A percentile compares a stretch with the other conserved stretches of the same genome.
Evolutionary conservation across 2,888 invertebrate species (phyloP).

Genomic region (Embidobia sp.): DNA sequence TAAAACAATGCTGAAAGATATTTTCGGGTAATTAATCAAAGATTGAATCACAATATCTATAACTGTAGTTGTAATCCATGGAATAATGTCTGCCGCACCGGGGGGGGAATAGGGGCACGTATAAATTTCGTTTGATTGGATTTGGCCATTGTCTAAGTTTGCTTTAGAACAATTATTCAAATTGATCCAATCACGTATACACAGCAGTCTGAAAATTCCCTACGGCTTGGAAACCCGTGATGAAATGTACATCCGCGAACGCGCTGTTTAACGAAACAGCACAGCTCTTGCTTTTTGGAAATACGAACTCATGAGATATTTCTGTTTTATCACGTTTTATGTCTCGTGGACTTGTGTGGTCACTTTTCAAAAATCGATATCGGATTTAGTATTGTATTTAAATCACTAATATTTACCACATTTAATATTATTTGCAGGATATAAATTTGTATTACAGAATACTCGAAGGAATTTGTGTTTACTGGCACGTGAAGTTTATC

Average conservation of each 20-base stretch:
- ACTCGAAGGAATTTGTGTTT: constrained; percentile 18
- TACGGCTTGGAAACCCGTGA: constrained; percentile 42
- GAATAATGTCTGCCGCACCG: constrained; percentile 31
- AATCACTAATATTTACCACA: constrained; percentile 8
- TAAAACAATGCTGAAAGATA: constrained; percentile 55
- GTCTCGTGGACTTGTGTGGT: too few species aligned
- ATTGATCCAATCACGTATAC: constrained; percentile 58
- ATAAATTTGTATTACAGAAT: constrained; percentile 2
- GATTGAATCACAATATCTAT: constrained; percentile 48
- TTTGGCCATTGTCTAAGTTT: constrained; percentile 63
- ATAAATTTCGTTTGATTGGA: constrained; percentile 61
- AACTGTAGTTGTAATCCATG: constrained; percentile 53
- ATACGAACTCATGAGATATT: not conserved
- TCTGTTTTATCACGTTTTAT: too few species aligned
- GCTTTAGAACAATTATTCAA: constrained; percentile 64
- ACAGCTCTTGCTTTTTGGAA: constrained; percentile 4
- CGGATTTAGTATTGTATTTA: too few species aligned
- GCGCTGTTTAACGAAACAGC: constrained; percentile 18
- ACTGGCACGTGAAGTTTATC: not conserved
- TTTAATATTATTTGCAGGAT: not conserved
- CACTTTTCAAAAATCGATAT: too few species aligned
- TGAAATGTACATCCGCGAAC: constrained; percentile 39
- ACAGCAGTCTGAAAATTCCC: constrained; percentile 49
- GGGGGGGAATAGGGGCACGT: constrained; percentile 23
- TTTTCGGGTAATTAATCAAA: constrained; percentile 46